Evolutionary conservation across 2,797 vertebrate species (phyloP), one percentile per base, ranked within the genome.

Genomic region (Enoplosus armatus): DNA sequence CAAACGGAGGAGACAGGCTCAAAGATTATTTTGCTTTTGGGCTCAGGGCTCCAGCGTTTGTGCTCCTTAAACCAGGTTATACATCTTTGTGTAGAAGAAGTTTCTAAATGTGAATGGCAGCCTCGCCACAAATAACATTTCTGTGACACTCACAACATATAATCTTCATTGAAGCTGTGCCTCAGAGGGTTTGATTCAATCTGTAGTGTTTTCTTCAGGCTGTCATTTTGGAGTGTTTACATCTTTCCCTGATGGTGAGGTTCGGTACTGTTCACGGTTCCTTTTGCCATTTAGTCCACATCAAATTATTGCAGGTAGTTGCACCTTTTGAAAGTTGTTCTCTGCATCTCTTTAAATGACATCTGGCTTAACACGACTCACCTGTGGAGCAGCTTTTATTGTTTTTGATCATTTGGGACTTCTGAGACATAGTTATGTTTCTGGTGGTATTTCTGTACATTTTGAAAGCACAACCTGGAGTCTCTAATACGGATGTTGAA

Each of bases 121-220:
- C 22, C 15, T 51, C 24, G 12, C 18, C 6, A 67, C 10, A 37
- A 37, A 22, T 50, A 51, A 45, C 18, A 56, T 20, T 48, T 45
- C 10, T 33, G 11, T 59, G 39, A 70, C 59, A 53, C 48, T 51
- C n/a, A 37, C 6, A 77, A 47, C 33, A 22, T 66, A 29, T 9
- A 63, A 41, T 69, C 70, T 62, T 45, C 18, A 48, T 9, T 72
- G 24, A 64, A 65, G 55, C 5, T 0, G 6, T 18, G n/a, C 60
- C 39, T 68, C 69, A 26, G 5, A 26, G 15, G n/a, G 53, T 59
- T 56, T 56, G 50, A 73, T 66, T 60, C 54, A 35, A 67, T 64
- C 60, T 39, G 24, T 29, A 5, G n/a, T 26, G 3, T 77, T 37
- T 59, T 31, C n/a, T 65, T 64, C 60, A 56, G 65, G 41, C 29